Base-by-base conservation (phyloP, 2,113 vertebrate genomes). In the Corythornis madagascariensis region DNA sequence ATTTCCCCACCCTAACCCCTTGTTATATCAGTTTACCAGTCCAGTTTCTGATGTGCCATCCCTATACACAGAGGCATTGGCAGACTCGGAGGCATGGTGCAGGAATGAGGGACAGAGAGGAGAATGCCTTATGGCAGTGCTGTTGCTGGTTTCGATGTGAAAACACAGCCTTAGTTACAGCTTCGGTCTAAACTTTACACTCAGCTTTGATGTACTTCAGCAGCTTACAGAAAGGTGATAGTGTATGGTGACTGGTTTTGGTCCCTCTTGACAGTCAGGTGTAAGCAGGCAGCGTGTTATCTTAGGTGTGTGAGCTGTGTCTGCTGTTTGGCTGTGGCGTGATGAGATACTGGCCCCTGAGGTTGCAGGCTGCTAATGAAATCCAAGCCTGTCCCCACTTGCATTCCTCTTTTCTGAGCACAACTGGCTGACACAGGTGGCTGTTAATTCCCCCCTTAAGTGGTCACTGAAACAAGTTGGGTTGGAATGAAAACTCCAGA, bases 221-320 rank as follows among this genome's bases (percentile, higher is more conserved):
- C 73, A 92, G 72, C 87, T 89, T 89, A 67, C 71, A 45, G 71
- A 77, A 88, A 89, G 56, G 56, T 57, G 65, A 56, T 86, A 69
- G 65, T 0, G 0, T 52, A 18, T 67, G 59, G 72, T 53, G 48
- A 15, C n/a, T 60, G 72, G 1, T 50, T 91, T 83, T 64, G 48
- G 65, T 86, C 83, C 40, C n/a, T 88, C 25, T 17, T 50, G 64
- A 59, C 14, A 40, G 57, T 48, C 56, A 42, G 50, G 38, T 60
- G 11, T 60, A 50, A 81, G 73, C 86, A 60, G 57, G 40, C 56
- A 40, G 53, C 3, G 28, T 73, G 69, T 60, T 74, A 56, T 19
- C 48, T n/a, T 69, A 56, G 52, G 13, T 4, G 0, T 4, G 7
- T 69, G 31, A 70, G 45, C 50, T 65, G 22, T 26, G 29, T 12